phyloP scores from a whole-genome alignment of 2,113 vertebrate genomes.

The Nibea albiflora region DNA sequence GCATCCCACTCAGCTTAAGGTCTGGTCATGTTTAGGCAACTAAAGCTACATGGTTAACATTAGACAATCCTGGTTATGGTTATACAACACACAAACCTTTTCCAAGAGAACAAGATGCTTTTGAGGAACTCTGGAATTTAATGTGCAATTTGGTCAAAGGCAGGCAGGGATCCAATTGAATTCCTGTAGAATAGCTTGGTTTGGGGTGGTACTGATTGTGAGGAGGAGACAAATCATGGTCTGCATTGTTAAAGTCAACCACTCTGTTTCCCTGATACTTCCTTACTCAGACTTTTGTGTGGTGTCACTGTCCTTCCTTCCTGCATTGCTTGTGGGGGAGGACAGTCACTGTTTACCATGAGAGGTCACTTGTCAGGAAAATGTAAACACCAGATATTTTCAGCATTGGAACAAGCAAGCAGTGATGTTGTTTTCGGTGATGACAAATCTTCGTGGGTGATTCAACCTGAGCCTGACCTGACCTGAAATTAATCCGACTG shows the following conservation, averaged over 20 bases:
- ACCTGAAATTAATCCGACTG: neutral
- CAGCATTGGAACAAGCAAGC: neutral
- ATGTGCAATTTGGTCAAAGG: neutral
- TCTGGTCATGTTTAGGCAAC: neutral
- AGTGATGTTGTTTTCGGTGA: neutral
- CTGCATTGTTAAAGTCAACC: neutral
- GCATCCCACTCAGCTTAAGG: neutral
- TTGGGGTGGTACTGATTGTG: no score
- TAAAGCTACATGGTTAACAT: neutral
- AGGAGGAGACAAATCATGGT: no score
- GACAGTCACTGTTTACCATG: slow-evolving; percentile 36
- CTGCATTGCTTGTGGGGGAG: slow-evolving; percentile 10
- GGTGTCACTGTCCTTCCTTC: neutral
- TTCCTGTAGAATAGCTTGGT: neutral
- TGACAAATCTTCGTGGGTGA: neutral
- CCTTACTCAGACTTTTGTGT: neutral
- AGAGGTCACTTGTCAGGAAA: slow-evolving; percentile 50
- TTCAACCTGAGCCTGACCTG: neutral
- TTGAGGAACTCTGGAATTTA: neutral
- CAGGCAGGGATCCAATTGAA: neutral
- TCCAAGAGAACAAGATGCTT: neutral
- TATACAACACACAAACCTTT: neutral
- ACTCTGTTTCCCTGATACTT: neutral
- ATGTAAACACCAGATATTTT: slow-evolving; percentile 15
- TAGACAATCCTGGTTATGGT: neutral